These are phyloP conservation scores for Syngnathus acus DNA, from an alignment of 2,797 vertebrate species.

Conservation along the genomic window DNA sequence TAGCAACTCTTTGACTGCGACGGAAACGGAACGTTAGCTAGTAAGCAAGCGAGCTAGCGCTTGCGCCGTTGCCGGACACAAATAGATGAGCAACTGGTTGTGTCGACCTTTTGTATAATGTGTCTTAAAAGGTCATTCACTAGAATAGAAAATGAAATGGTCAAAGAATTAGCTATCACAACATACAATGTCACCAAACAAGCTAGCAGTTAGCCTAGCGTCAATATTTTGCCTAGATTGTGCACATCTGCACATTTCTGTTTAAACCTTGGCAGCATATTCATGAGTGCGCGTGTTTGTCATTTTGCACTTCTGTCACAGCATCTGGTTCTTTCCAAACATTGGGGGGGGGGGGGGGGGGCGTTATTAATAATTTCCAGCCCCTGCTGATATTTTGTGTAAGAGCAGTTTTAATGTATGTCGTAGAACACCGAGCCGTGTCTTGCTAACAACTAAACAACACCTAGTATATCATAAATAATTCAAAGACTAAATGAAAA, in stretches of 20 bases:
- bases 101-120: neutral
- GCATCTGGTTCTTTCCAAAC: neutral
- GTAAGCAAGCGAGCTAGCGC: neutral
- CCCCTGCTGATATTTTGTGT: neutral
- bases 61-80: neutral
- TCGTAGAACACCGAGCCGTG: neutral
- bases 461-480: slow-evolving; percentile 1
- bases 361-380: neutral
- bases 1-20: too few species aligned
- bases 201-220: neutral
- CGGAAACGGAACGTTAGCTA: neutral
- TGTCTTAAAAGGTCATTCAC: neutral
- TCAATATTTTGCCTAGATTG: neutral
- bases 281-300: slow-evolving; percentile 1
- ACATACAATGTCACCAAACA: neutral
- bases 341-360: neutral
- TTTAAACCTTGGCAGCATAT: slow-evolving; percentile 1
- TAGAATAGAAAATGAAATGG: neutral
- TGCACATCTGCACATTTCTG: neutral
- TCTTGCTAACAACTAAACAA: neutral
- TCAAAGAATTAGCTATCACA: neutral
- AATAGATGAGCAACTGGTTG: neutral
- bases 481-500: slow-evolving; percentile 1
- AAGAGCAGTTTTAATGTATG: neutral
- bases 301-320: neutral